A percentile compares a stretch with the other conserved stretches of the same genome.
Evolutionary conservation across 2,888 invertebrate genomes (phyloP).

Genomic region (Mystacides longicornis): DNA sequence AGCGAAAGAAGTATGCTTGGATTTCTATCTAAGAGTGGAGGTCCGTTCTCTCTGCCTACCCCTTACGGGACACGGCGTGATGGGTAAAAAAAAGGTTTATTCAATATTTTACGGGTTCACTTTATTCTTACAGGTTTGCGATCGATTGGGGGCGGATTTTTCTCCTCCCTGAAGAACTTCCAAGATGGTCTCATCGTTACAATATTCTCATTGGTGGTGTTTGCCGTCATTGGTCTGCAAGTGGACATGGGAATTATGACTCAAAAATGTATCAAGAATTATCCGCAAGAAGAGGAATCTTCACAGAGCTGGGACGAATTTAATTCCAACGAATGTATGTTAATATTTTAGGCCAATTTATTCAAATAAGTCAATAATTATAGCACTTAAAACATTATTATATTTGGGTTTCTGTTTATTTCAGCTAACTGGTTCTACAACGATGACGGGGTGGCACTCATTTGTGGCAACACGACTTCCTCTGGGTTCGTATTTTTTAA

Average conservation of each 20-base stretch:
- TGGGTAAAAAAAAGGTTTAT: no score
- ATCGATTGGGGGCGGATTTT: slow-evolving; percentile 80
- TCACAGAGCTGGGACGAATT: slow-evolving; percentile 55
- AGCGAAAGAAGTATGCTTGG: no score
- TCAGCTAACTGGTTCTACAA: slow-evolving; percentile 57
- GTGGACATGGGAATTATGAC: slow-evolving; percentile 74
- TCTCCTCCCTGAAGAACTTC: slow-evolving; percentile 78
- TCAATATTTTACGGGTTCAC: no score
- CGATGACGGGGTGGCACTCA: slow-evolving; percentile 46
- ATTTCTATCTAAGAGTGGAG: no score
- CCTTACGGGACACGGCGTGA: no score
- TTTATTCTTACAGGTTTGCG: slow-evolving; percentile 57
- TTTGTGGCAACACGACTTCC: slow-evolving; percentile 64
- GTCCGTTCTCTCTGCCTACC: no score
- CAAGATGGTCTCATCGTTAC: slow-evolving; percentile 80
- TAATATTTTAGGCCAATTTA: background rate
- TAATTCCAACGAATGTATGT: slow-evolving; percentile 41
- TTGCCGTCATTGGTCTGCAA: slow-evolving; percentile 76
- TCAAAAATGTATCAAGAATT: slow-evolving; percentile 66
- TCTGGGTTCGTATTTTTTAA: slow-evolving; percentile 57
- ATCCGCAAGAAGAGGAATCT: slow-evolving; percentile 52
- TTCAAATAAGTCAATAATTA: background rate
- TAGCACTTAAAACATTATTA: no score
- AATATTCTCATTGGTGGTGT: slow-evolving; percentile 74
- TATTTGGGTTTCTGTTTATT: slow-evolving; percentile 19